Base-by-base conservation (phyloP, 2,113 vertebrate genomes). In the Tachuris rubrigastra region DNA sequence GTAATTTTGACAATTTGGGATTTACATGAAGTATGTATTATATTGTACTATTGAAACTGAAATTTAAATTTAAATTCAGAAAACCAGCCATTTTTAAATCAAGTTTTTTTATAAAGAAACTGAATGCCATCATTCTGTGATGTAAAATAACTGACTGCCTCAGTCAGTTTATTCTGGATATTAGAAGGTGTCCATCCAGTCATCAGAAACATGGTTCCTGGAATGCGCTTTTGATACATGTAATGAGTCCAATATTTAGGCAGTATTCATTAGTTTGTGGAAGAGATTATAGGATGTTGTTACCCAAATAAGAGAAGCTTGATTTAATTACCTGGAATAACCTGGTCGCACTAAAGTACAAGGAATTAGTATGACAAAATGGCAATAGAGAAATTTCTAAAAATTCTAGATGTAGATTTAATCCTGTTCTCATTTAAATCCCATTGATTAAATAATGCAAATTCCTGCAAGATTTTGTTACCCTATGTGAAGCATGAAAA, bases 111-210 rank as follows among this genome's bases (percentile, higher is more conserved):
- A 30, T 31, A 71, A 65, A 35, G 31, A 74, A 75, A 31, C 8
- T 69, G 18, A 53, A 37, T 20, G 1, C 0, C 3, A 33, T 37
- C 23, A 24, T 7, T 9, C 24, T 49, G 35, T 33, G 14, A 28
- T 22, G 22, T 42, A 35, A 69, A 49, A 46, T 27, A 71, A 42
- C 2, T 3, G 10, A 73, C 12, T 55, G 15, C 10, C 9, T 39
- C 14, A 49, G 2, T 30, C 39, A 53, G 1, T 63, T 58, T 76
- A 33, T 0, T 0, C 2, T 60, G 39, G 6, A 4, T 59, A 6
- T 72, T 63, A 50, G 18, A 63, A 68, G 12, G 15, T 20, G 5
- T n/a, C n/a, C n/a, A n/a, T 55, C 13, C 20, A 42, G 14, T 33
- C 20, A 47, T 30, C 37, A 77, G 68, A 53, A 84, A n/a, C 9